Evolutionary conservation across 2,888 invertebrate species (phyloP).

Genomic region (Hirtodrosophila cameraria): DNA sequence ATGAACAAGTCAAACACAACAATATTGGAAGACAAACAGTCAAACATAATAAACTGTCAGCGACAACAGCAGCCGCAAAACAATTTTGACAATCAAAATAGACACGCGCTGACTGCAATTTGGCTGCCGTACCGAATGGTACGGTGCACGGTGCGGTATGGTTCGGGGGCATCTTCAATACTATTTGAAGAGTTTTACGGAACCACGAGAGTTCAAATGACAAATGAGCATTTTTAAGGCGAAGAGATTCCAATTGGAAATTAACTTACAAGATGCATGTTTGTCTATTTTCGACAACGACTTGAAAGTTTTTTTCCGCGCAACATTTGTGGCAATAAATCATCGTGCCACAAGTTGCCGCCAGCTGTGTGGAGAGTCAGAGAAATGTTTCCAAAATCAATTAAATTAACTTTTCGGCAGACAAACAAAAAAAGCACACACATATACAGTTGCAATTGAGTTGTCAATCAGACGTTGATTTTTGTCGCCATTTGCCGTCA

Average conservation of each 20-base stretch:
- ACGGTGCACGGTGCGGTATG: too few relatives aligned
- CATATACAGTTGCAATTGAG: conserved; percentile 68
- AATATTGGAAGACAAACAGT: conserved; percentile 64
- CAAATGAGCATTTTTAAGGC: conserved; percentile 72
- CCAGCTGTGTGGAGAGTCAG: conserved; percentile 16
- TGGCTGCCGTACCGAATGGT: background rate
- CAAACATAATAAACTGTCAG: conserved; percentile 79
- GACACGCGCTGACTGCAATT: conserved; percentile 65
- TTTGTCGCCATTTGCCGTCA: conserved; percentile 75
- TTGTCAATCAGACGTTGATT: conserved; percentile 78
- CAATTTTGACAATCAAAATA: conserved; percentile 70
- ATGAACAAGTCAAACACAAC: conserved; percentile 11
- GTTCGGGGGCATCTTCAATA: too few relatives aligned
- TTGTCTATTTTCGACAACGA: conserved; percentile 67
- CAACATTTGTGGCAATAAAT: conserved; percentile 81
- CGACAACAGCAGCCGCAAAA: conserved; percentile 66
- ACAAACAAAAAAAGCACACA: conserved; percentile 13
- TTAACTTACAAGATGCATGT: conserved; percentile 63
- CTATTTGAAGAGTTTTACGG: background rate
- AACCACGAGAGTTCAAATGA: conserved; percentile 40
- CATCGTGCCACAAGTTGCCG: conserved; percentile 54
- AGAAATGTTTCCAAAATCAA: conserved; percentile 61
- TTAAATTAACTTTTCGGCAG: conserved; percentile 61
- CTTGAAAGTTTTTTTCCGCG: conserved; percentile 57
- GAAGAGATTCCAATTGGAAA: conserved; percentile 66